Evolutionary conservation across 2,888 invertebrate species (phyloP).

Genomic region (Esperia sulphurella): DNA sequence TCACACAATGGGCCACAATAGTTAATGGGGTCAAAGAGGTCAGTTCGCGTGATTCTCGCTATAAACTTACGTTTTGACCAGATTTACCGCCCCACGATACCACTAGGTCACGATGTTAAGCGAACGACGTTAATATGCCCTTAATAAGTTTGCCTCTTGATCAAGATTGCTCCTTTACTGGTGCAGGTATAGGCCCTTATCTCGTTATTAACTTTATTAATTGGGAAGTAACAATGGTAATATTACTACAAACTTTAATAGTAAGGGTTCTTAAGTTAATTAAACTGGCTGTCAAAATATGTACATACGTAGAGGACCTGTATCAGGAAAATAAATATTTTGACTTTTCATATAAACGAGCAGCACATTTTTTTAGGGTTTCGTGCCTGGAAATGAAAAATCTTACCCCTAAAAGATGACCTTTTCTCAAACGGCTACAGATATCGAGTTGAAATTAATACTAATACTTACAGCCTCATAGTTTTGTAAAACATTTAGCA

Average conservation of each 20-base stretch:
- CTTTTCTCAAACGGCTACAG: too few relatives aligned
- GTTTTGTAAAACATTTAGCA: too few relatives aligned
- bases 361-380: too few relatives aligned
- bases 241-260: not conserved
- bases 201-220: slow-evolving; percentile 41
- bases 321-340: too few relatives aligned
- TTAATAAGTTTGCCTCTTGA: slow-evolving; percentile 48
- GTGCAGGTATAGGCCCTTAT: slow-evolving; percentile 36
- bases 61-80: slow-evolving; percentile 67
- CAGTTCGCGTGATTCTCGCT: slow-evolving; percentile 66
- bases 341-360: too few relatives aligned
- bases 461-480: too few relatives aligned
- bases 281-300: too few relatives aligned
- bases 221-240: slow-evolving; percentile 16
- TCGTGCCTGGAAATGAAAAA: too few relatives aligned
- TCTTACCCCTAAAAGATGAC: too few relatives aligned
- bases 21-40: slow-evolving; percentile 59
- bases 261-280: not conserved
- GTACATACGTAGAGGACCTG: too few relatives aligned
- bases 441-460: too few relatives aligned
- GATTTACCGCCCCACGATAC: slow-evolving; percentile 57
- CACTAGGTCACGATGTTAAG: slow-evolving; percentile 62
- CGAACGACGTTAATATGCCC: slow-evolving; percentile 61
- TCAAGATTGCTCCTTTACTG: slow-evolving; percentile 20
- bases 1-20: slow-evolving; percentile 14